Base-by-base conservation (phyloP, 2,113 vertebrate genomes). In the Echinops telfairi region DNA sequence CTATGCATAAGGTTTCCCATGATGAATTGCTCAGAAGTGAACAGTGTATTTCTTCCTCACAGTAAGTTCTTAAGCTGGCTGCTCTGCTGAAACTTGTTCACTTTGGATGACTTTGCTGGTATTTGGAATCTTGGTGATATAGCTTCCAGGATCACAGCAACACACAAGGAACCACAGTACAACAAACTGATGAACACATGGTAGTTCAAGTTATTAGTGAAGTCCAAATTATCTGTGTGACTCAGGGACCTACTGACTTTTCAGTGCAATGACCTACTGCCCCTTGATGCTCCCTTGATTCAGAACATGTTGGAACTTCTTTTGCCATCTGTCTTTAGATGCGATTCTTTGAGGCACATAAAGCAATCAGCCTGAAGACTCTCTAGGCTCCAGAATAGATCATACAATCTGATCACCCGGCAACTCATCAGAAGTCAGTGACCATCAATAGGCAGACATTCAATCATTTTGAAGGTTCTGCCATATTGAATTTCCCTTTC, bases 401-500 rank as follows among this genome's bases (percentile, higher is more conserved):
- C 23, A 27, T 1, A 36, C 38, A 33, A 23, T 66, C 19, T 90
- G 47, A 58, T 82, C 23, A 66, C 38, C 7, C 12, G 43, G 4
- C 2, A 62, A 91, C 75, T 36, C 19, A 33, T 23, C 11, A 79
- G 47, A 20, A 78, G 25, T 9, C 60, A 29, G 22, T 53, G n/a
- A 40, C 33, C 57, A 91, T 1, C 25, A 75, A 90, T 3, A 77
- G n/a, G 5, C 17, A n/a, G 92, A 40, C 73, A 1, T 81, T 83
- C 7, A 53, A 25, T 12, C 31, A 89, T 80, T 73, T 29, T 77
- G 38, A 77, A 77, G 4, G 60, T 7, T 38, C 12, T 25, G 10
- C 4, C 14, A 73, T 33, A 83, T 57, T 71, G 60, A 91, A 82
- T 83, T 83, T 89, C 31, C 3, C 23, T 83, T 90, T 91, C 33